Conservation (phyloP, 2,113 vertebrate species). For the Psilopogon haemacephalus region DNA sequence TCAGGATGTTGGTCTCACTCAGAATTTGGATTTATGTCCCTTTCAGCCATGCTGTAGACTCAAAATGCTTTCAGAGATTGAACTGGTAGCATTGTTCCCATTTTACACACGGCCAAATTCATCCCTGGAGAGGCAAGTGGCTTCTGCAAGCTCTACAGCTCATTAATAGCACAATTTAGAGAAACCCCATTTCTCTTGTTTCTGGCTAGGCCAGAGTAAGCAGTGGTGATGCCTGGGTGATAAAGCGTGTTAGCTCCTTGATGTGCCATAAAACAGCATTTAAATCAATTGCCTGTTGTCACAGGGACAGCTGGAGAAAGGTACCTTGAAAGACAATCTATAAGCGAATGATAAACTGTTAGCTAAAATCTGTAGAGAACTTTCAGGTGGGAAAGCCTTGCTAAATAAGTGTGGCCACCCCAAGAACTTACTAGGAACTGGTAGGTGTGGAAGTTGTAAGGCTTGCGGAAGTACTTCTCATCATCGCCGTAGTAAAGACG, state of each 20-base stretch:
- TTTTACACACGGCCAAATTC: not conserved
- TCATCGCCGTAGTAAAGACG: conserved; percentile 84
- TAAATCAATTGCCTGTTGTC: not conserved
- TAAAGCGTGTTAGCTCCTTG: not conserved
- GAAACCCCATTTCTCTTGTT: not conserved
- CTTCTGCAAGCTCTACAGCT: not conserved
- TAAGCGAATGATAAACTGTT: too few species aligned
- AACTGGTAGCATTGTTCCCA: not conserved
- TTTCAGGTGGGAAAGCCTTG: not conserved
- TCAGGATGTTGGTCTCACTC: not conserved
- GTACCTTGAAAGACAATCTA: not conserved
- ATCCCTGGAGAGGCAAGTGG: not conserved
- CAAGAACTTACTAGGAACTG: conserved; percentile 81
- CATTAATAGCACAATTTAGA: not conserved
- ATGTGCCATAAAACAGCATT: not conserved
- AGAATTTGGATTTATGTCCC: not conserved
- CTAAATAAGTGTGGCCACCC: not conserved
- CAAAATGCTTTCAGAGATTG: not conserved
- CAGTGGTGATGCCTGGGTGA: not conserved
- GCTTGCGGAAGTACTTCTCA: conserved; percentile 90
- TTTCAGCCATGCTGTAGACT: not conserved
- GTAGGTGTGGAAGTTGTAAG: conserved; percentile 89
- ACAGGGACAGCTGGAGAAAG: not conserved
- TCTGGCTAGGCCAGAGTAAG: not conserved
- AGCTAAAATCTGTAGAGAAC: not conserved